Percentiles rank a stretch among this genome's conserved stretches.
Conservation (phyloP, 2,888 invertebrate species). For the Cylloceria caligata region DNA sequence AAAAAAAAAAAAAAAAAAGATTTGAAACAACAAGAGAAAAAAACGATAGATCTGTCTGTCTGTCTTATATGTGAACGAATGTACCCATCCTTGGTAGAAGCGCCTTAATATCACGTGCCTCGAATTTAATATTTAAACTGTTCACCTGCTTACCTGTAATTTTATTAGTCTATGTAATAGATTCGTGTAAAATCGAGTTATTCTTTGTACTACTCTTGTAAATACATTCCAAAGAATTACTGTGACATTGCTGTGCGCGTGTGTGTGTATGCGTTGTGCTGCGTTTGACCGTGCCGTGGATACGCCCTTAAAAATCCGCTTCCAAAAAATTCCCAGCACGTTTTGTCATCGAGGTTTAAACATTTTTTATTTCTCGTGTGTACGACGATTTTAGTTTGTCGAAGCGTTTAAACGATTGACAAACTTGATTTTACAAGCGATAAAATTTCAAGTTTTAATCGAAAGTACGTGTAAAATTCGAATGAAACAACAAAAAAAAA, state of each 20-base stretch:
- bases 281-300: conserved; percentile 4
- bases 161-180: conserved; percentile 78
- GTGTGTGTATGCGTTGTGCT: conserved; percentile 33
- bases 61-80: conserved; percentile 59
- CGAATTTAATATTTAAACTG: conserved; percentile 80
- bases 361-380: not conserved
- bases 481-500: not conserved
- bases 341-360: conserved; percentile 5
- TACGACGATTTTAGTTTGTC: too few relatives aligned
- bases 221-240: conserved; percentile 81
- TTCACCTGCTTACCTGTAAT: conserved; percentile 79
- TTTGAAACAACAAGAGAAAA: conserved; percentile 23
- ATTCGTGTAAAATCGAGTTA: conserved; percentile 80
- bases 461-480: not conserved
- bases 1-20: conserved; percentile 28
- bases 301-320: conserved; percentile 16
- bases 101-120: conserved; percentile 82
- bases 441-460: not conserved
- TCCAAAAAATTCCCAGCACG: conserved; percentile 12
- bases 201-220: conserved; percentile 82
- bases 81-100: conserved; percentile 77
- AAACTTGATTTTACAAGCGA: too few relatives aligned
- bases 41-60: conserved; percentile 44
- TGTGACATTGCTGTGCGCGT: conserved; percentile 70
- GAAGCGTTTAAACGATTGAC: too few relatives aligned